Conservation (phyloP, 2,888 invertebrate genomes). For the Oscheius onirici region DNA sequence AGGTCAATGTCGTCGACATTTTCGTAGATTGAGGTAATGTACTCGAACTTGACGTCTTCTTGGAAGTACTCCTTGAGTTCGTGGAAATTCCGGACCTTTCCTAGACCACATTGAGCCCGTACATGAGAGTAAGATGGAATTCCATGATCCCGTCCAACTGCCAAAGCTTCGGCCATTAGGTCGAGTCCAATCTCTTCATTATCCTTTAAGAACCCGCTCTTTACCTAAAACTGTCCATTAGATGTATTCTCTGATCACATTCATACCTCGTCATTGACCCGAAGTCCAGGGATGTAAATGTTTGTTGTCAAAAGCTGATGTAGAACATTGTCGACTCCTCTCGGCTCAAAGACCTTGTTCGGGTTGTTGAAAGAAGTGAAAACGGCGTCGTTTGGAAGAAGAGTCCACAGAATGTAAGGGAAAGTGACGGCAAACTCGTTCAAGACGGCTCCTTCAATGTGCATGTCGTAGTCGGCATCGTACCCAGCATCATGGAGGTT, state of each 20-base stretch:
- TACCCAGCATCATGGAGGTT: conserved; percentile 79
- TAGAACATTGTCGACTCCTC: conserved; percentile 62
- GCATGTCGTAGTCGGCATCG: conserved; percentile 77
- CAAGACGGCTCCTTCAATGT: conserved; percentile 79
- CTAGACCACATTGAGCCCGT: conserved; percentile 66
- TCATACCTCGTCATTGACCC: conserved; percentile 54
- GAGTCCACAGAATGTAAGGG: conserved; percentile 56
- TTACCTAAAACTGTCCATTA: conserved; percentile 34
- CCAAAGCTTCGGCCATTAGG: conserved; percentile 66
- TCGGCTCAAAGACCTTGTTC: conserved; percentile 61
- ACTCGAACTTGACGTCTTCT: conserved; percentile 52
- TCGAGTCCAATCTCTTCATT: conserved; percentile 64
- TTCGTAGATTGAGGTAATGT: conserved; percentile 50
- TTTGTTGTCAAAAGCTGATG: conserved; percentile 48
- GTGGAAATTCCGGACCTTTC: conserved; percentile 57
- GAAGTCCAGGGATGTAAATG: conserved; percentile 48
- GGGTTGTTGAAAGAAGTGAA: conserved; percentile 69
- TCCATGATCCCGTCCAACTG: conserved; percentile 71
- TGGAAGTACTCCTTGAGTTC: conserved; percentile 59
- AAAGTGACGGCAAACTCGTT: conserved; percentile 64
- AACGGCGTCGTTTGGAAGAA: conserved; percentile 50
- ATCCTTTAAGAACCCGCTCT: conserved; percentile 50
- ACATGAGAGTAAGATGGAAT: conserved; percentile 66
- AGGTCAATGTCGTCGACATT: conserved; percentile 70
- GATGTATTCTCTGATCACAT: not conserved